Evolutionary conservation across 1,140 invertebrate genomes (phyloP).

Genomic region (Aphelinus certus): DNA sequence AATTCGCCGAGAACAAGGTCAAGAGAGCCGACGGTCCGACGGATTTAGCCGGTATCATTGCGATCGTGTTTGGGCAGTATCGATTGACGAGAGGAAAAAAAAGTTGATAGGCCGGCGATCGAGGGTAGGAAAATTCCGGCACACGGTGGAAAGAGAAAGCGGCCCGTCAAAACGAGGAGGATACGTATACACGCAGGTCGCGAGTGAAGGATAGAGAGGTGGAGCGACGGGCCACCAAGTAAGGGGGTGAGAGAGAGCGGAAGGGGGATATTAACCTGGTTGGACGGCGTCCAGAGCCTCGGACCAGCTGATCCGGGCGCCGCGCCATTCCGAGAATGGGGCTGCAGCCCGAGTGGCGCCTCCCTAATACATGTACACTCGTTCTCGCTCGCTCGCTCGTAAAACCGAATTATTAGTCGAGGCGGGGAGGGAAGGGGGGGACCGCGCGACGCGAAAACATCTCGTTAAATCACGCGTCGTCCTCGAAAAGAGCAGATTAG

Average conservation of each 20-base stretch:
- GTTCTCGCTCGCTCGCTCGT: constrained; percentile 49
- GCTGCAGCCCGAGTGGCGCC: constrained; percentile 60
- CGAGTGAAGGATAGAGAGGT: constrained; percentile 16
- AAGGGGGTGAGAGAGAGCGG: constrained; percentile 21
- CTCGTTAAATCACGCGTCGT: constrained; percentile 54
- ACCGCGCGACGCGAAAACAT: constrained; percentile 54
- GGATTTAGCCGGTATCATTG: no score
- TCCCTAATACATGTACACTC: constrained; percentile 36
- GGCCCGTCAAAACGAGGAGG: background rate
- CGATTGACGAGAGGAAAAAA: no score
- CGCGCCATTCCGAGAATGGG: constrained; percentile 39
- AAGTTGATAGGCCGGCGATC: no score
- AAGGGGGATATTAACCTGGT: constrained; percentile 61
- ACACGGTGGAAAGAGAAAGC: no score
- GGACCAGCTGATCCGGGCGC: constrained; percentile 56
- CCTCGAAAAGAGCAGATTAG: background rate
- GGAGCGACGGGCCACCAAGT: constrained; percentile 22
- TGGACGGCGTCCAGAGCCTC: constrained; percentile 61
- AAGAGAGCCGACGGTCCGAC: no score
- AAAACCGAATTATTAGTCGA: constrained; percentile 62
- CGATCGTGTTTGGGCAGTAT: no score
- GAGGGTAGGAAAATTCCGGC: no score
- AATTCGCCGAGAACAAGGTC: no score
- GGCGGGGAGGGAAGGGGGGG: constrained; percentile 40
- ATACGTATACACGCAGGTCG: constrained; percentile 1